These are phyloP conservation scores for Drosophila anomalata DNA, from an alignment of 2,888 invertebrate species.

Conservation along the genomic window DNA sequence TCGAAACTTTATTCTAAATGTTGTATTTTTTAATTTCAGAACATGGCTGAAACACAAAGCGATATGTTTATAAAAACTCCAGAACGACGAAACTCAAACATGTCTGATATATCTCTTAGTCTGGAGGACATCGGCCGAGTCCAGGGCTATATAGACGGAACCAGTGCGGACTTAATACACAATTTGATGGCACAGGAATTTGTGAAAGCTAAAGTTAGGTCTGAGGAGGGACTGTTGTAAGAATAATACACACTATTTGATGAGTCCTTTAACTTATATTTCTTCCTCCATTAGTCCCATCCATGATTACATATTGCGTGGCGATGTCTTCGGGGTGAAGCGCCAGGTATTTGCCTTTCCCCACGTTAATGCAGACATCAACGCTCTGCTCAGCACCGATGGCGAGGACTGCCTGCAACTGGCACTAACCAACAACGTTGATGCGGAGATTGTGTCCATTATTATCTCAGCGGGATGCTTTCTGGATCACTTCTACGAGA, in stretches of 20 bases:
- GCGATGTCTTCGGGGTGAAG: slow-evolving; percentile 54
- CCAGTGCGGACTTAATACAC: slow-evolving; percentile 50
- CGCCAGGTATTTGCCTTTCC: slow-evolving; percentile 70
- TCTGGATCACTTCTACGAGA: slow-evolving; percentile 68
- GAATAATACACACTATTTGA: slow-evolving; percentile 9
- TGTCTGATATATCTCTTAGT: slow-evolving; percentile 36
- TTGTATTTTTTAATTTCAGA: slow-evolving; percentile 18
- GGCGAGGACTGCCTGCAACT: slow-evolving; percentile 78
- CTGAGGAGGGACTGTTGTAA: slow-evolving; percentile 58
- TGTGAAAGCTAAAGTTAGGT: slow-evolving; percentile 24
- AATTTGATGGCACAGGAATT: slow-evolving; percentile 42
- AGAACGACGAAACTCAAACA: slow-evolving; percentile 41
- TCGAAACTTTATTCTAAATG: background rate
- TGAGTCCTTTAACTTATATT: background rate
- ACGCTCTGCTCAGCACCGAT: slow-evolving; percentile 63
- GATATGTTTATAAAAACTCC: background rate
- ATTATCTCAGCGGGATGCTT: slow-evolving; percentile 64
- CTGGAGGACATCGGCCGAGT: slow-evolving; percentile 1
- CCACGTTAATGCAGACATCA: slow-evolving; percentile 55
- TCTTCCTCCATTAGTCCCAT: slow-evolving; percentile 62
- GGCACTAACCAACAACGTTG: slow-evolving; percentile 71
- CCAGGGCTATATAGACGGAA: slow-evolving; percentile 33
- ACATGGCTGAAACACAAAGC: background rate
- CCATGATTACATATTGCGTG: slow-evolving; percentile 65
- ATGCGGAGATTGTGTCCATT: slow-evolving; percentile 60